phyloP scores from a whole-genome alignment of 2,797 vertebrate genomes.

The Iguana delicatissima region DNA sequence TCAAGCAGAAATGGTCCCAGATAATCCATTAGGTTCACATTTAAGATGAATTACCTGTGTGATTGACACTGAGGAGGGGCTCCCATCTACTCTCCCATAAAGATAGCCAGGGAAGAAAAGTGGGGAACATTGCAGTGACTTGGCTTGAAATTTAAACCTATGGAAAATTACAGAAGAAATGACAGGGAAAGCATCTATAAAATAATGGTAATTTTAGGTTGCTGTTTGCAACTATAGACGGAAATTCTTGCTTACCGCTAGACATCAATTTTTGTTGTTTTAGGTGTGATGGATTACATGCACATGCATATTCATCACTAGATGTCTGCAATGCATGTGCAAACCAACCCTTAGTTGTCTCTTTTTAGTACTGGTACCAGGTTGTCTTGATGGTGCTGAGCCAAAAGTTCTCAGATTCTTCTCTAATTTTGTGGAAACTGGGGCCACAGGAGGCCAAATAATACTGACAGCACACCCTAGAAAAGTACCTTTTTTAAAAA shows the following conservation, averaged over 20 bases:
- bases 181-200: background rate
- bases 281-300: background rate
- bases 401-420: background rate
- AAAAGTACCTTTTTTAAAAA: background rate
- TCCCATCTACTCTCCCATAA: rapidly evolving
- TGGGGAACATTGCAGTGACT: slow-evolving; percentile 2
- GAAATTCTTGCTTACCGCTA: background rate
- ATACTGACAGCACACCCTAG: background rate
- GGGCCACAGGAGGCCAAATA: background rate
- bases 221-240: background rate
- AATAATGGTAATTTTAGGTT: background rate
- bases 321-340: rapidly evolving
- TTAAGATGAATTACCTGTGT: background rate
- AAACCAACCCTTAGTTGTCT: background rate
- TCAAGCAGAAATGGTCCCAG: background rate
- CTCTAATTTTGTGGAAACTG: background rate
- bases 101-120: background rate
- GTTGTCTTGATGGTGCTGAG: background rate
- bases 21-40: background rate
- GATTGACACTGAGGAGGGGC: background rate
- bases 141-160: background rate
- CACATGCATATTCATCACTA: background rate
- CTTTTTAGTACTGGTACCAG: background rate
- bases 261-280: background rate
- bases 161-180: background rate